Percentiles rank a stretch among this genome's conserved stretches.
These are phyloP conservation scores for Anoura caudifer DNA, from an alignment of 2,113 vertebrate genomes.

Conservation along the genomic window DNA sequence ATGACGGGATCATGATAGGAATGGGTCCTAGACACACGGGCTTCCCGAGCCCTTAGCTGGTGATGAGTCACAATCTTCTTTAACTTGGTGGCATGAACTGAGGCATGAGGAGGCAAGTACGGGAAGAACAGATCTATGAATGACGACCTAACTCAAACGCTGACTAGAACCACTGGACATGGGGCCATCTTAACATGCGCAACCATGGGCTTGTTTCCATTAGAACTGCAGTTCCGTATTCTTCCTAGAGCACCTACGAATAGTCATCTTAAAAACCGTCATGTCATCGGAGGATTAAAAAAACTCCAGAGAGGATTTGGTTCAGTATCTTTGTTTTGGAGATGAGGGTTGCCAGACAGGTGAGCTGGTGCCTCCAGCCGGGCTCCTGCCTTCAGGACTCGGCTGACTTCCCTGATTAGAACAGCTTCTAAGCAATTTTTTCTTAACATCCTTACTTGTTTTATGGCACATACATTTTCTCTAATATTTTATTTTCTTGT, in stretches of 20 bases:
- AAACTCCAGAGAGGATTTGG: background rate
- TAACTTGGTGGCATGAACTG: background rate
- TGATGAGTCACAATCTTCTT: background rate
- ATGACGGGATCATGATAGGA: background rate
- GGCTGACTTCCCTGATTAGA: background rate
- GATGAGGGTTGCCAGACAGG: background rate
- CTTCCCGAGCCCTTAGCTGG: background rate
- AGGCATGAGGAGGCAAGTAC: background rate
- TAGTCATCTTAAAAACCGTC: background rate
- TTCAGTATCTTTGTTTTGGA: background rate
- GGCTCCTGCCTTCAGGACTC: background rate
- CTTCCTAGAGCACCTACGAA: background rate
- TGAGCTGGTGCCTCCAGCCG: background rate
- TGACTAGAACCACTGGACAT: background rate
- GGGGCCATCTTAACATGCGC: background rate
- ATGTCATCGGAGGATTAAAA: background rate
- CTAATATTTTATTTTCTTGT: background rate
- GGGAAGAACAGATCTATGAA: background rate
- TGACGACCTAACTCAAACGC: background rate
- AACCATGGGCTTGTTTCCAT: background rate
- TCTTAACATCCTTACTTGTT: background rate
- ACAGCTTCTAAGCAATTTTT: background rate
- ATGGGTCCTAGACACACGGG: background rate
- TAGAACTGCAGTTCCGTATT: background rate
- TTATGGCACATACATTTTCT: background rate